Conservation (phyloP, 1,140 invertebrate species). For the Tetragonula clypearis region DNA sequence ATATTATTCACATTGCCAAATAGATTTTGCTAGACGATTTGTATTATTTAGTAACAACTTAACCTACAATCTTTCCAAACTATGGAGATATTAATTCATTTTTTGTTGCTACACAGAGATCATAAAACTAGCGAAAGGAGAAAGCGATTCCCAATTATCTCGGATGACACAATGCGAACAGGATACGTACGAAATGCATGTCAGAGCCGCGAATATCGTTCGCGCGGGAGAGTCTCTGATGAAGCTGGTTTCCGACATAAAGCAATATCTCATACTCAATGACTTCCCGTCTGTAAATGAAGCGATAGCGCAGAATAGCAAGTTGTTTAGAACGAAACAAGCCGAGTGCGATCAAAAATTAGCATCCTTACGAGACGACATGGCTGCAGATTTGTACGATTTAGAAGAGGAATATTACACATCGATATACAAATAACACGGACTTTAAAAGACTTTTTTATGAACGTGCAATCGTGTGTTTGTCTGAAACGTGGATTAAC, state of each 20-base stretch:
- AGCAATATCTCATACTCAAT: conserved; percentile 97
- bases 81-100: background rate
- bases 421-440: conserved; percentile 92
- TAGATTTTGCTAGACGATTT: background rate
- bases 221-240: conserved; percentile 97
- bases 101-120: conserved; percentile 87
- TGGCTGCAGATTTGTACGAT: conserved; percentile 97
- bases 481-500: conserved; percentile 39
- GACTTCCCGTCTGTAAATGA: conserved; percentile 99
- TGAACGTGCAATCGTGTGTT: conserved; percentile 2
- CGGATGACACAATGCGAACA: conserved; percentile 96
- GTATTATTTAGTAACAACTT: background rate
- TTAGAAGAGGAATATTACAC: conserved; percentile 99
- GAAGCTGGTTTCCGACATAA: conserved; percentile 98
- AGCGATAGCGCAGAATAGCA: conserved; percentile 95
- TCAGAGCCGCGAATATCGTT: conserved; percentile 96
- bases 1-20: too few species aligned
- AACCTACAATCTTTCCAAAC: background rate
- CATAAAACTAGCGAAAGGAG: conserved; percentile 95
- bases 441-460: background rate
- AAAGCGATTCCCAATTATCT: conserved; percentile 94
- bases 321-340: conserved; percentile 93
- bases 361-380: conserved; percentile 95
- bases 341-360: conserved; percentile 96
- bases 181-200: conserved; percentile 98